These are phyloP conservation scores for Arenicola marina DNA, from an alignment of 2,888 invertebrate genomes.

Conservation along the genomic window DNA sequence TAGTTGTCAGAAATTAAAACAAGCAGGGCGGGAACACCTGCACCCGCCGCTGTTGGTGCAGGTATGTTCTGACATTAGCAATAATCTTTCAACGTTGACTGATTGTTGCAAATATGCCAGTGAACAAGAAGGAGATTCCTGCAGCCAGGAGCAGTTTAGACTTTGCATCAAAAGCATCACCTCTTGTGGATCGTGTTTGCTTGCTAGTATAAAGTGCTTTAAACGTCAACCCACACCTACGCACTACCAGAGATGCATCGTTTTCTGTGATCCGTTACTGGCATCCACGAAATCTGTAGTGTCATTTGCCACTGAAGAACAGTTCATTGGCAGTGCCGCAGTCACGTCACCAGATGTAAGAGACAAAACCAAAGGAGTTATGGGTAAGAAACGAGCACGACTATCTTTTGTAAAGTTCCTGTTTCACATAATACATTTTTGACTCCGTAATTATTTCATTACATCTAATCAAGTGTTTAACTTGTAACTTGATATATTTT, in stretches of 20 bases:
- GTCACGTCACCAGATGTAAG: conserved; percentile 42
- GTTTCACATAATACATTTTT: too few species aligned
- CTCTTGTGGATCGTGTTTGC: conserved; percentile 50
- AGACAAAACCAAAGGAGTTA: conserved; percentile 48
- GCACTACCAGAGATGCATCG: conserved; percentile 45
- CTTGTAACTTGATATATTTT: too few species aligned
- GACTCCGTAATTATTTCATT: too few species aligned
- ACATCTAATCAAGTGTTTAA: too few species aligned
- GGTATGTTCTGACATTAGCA: conserved; percentile 49
- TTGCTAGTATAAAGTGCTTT: conserved; percentile 52
- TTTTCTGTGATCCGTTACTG: conserved; percentile 55
- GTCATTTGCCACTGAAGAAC: conserved; percentile 52
- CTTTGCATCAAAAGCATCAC: conserved; percentile 53
- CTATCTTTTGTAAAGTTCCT: too few species aligned
- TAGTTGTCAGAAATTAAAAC: conserved; percentile 45
- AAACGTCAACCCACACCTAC: conserved; percentile 41
- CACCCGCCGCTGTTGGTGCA: conserved; percentile 49
- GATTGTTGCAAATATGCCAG: conserved; percentile 49
- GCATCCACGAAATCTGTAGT: conserved; percentile 51
- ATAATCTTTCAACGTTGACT: conserved; percentile 47
- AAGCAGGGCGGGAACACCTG: conserved; percentile 44
- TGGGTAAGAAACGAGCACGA: too few species aligned
- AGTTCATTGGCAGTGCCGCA: conserved; percentile 54
- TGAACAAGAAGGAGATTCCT: conserved; percentile 41
- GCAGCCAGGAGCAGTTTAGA: conserved; percentile 52